Base-by-base conservation (phyloP, 2,797 vertebrate genomes). In the Chelon labrosus region DNA sequence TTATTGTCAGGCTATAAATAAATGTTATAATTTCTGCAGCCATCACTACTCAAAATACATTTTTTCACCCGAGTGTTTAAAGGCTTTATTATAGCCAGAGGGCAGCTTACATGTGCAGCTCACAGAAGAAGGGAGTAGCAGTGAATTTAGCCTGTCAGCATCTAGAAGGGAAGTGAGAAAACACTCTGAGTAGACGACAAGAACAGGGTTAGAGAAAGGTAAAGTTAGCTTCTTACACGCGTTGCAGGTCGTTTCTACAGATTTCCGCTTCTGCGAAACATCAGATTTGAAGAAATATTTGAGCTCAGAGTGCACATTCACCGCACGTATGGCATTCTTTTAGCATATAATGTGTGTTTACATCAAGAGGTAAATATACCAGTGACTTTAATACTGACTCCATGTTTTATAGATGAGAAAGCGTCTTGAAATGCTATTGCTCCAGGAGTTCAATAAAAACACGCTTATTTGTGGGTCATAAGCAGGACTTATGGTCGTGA, bases 1-100 rank as follows among this genome's bases (percentile, higher is more conserved):
- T 80, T 82, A 72, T 79, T 81, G 79, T 82, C 17, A 10, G 35
- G 39, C 68, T 83, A 79, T 87, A 80, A 89, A 85, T 85, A 81
- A 73, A 73, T 77, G 38, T 75, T 67, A 54, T 65, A 79, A 84
- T 89, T 89, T 83, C 67, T 69, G 64, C 68, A 83, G 72, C 66
- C 58, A 80, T 71, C 51, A 44, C 80, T 53, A 41, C 46, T 82
- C 64, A 77, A 64, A 84, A 76, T 74, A 31, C 0, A 49, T 72
- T 65, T 81, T 73, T 85, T 70, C 62, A 70, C 52, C 72, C 2
- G 4, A 27, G 61, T 72, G 53, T 84, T 89, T 84, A 89, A 86
- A 85, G 60, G 62, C 69, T 80, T 85, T 83, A 84, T 86, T 78
- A 70, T 76, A 72, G 85, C 77, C 77, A 70, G 50, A 75, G 77